Base-by-base conservation (phyloP, 2,113 vertebrate species). In the Calyptomena viridis region DNA sequence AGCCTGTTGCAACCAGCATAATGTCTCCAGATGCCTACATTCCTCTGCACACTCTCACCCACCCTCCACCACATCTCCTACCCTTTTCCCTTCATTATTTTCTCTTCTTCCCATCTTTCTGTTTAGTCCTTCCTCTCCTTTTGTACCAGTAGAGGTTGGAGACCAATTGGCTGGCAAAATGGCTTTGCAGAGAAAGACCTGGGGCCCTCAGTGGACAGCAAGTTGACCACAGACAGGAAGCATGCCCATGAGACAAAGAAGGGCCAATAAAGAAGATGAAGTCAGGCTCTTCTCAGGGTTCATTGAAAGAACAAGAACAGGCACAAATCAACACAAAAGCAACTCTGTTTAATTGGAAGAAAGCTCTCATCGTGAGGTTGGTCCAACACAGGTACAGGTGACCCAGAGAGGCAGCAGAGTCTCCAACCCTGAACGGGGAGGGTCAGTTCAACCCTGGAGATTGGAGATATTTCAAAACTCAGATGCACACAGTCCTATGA, bases 351-450 rank as follows among this genome's bases (percentile, higher is more conserved):
- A 46, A 87, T 64, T 7, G 31, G 27, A 68, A 72, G 33, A 44
- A 81, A 49, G 60, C 2, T 22, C 42, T 40, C 35, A 13, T n/a
- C 33, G 42, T 17, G 31, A 76, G 22, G 8, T 3, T 50, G 24
- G 24, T 63, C 25, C 47, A 56, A 52, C 23, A 58, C 15, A 52
- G 24, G n/a, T 23, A n/a, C 13, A 47, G 27, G 27, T 24, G 35
- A 76, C 24, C 1, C 35, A 68, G 14, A 30, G 5, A 73, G 42
- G 16, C 19, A 49, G 24, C 8, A 6, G 16, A 80, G n/a, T 25
- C n/a, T 42, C 23, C 12, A 83, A 2, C 9, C 15, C 23, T 3
- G 1, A n/a, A n/a, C n/a, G n/a, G n/a, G n/a, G n/a, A n/a, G n/a
- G n/a, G n/a, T n/a, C n/a, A n/a, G n/a, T n/a, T n/a, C n/a, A n/a